Conservation (phyloP, 2,888 invertebrate species). For the Boloria selene region DNA sequence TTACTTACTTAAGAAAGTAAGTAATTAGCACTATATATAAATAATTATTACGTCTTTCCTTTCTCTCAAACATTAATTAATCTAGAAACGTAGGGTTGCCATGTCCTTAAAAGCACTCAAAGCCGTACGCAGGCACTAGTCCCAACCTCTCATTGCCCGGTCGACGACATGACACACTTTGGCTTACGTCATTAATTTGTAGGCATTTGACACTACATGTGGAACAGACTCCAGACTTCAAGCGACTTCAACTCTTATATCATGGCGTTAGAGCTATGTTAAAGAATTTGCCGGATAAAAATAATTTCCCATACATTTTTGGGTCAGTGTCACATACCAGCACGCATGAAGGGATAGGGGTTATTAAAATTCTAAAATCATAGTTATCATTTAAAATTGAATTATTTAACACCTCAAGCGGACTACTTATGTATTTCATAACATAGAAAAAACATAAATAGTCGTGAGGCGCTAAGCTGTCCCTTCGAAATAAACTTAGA, state of each 20-base stretch:
- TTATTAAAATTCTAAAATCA: constrained; percentile 67
- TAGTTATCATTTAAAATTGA: constrained; percentile 30
- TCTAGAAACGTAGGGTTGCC: too few species aligned
- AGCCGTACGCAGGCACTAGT: background rate
- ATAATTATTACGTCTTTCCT: too few species aligned
- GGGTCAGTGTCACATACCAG: constrained; percentile 70
- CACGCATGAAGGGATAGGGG: constrained; percentile 68
- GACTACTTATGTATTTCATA: constrained; percentile 15
- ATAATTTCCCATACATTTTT: constrained; percentile 72
- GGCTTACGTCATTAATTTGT: constrained; percentile 63
- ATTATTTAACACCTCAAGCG: constrained; percentile 31
- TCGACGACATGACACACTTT: constrained; percentile 51
- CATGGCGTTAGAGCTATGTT: constrained; percentile 42
- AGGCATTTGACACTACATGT: constrained; percentile 57
- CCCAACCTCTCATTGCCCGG: constrained; percentile 40
- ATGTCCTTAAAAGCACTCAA: background rate
- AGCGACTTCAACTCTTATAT: constrained; percentile 47
- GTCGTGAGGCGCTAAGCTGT: constrained; percentile 70
- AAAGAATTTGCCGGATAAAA: constrained; percentile 46
- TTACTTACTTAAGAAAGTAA: too few species aligned
- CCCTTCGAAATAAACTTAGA: constrained; percentile 50
- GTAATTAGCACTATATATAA: too few species aligned
- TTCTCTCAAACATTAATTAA: too few species aligned
- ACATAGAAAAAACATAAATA: constrained; percentile 32
- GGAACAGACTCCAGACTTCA: constrained; percentile 42